phyloP scores from a whole-genome alignment of 2,113 vertebrate species.

The Piprites chloris region DNA sequence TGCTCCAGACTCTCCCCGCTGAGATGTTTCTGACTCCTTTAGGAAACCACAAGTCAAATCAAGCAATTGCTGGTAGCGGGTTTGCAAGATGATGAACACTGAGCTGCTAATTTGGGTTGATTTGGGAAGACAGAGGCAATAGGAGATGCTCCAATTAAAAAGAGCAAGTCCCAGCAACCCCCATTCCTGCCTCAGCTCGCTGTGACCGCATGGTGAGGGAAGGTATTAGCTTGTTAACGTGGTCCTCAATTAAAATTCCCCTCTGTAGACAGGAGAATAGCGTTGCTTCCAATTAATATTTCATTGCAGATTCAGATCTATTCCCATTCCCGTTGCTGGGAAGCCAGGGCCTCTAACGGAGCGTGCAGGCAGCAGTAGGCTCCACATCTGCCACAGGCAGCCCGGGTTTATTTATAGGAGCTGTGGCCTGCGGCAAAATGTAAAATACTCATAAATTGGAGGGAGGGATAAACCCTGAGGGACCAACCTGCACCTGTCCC shows the following conservation, averaged over 20 bases:
- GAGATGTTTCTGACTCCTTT: neutral
- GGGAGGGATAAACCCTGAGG: neutral
- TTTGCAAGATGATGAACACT: neutral
- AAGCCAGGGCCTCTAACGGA: neutral
- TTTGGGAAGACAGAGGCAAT: neutral
- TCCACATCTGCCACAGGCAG: constrained; percentile 25
- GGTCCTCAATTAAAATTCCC: constrained; percentile 31
- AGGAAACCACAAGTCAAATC: neutral
- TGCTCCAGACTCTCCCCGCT: neutral
- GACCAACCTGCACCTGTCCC: neutral
- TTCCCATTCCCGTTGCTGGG: neutral
- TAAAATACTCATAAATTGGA: neutral
- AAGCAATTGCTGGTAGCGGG: neutral
- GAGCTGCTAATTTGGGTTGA: neutral
- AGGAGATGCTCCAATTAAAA: neutral
- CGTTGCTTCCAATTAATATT: neutral
- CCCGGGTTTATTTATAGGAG: constrained; percentile 23
- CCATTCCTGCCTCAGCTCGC: neutral
- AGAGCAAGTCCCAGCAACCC: neutral
- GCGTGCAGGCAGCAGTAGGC: neutral
- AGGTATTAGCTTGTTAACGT: neutral
- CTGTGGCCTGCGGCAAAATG: neutral
- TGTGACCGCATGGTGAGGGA: neutral
- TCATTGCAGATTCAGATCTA: neutral
- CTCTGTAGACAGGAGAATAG: neutral